Conservation (phyloP, 1,140 invertebrate species). For the Drosophila insularis region DNA sequence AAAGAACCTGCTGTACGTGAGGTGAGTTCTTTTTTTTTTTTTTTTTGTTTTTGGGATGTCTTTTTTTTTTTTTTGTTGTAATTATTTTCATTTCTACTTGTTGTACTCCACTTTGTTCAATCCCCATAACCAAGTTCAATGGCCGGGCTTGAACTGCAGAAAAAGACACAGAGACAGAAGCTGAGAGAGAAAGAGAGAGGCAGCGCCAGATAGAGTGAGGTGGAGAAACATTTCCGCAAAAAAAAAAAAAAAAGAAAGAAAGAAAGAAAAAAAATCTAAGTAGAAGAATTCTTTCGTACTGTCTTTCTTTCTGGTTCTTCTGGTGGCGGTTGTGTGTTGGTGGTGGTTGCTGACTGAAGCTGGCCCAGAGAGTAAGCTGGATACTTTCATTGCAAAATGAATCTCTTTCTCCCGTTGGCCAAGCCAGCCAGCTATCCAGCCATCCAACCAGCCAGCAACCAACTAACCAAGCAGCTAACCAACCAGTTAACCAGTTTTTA, state of each 20-base stretch:
- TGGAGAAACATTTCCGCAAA: slow-evolving; percentile 75
- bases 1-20: slow-evolving; percentile 64
- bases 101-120: slow-evolving; percentile 68
- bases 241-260: slow-evolving; percentile 38
- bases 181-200: slow-evolving; percentile 11
- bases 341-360: slow-evolving; percentile 11
- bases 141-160: slow-evolving; percentile 76
- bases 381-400: slow-evolving; percentile 70
- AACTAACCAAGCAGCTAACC: slow-evolving; percentile 1
- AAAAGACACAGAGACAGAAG: slow-evolving; percentile 32
- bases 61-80: slow-evolving; percentile 30
- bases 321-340: neutral
- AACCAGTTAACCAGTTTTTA: slow-evolving; percentile 63
- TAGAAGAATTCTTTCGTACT: slow-evolving; percentile 68
- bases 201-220: slow-evolving; percentile 26
- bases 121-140: slow-evolving; percentile 64
- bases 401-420: slow-evolving; percentile 58
- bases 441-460: neutral
- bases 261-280: slow-evolving; percentile 61
- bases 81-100: slow-evolving; percentile 68
- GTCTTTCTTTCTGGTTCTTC: slow-evolving; percentile 8
- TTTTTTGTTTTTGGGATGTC: slow-evolving; percentile 15
- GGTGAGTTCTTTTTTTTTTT: slow-evolving; percentile 10
- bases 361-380: slow-evolving; percentile 54
- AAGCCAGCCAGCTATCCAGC: slow-evolving; percentile 3